phyloP scores from a whole-genome alignment of 2,113 vertebrate species.

The Pseudorectes ferrugineus region DNA sequence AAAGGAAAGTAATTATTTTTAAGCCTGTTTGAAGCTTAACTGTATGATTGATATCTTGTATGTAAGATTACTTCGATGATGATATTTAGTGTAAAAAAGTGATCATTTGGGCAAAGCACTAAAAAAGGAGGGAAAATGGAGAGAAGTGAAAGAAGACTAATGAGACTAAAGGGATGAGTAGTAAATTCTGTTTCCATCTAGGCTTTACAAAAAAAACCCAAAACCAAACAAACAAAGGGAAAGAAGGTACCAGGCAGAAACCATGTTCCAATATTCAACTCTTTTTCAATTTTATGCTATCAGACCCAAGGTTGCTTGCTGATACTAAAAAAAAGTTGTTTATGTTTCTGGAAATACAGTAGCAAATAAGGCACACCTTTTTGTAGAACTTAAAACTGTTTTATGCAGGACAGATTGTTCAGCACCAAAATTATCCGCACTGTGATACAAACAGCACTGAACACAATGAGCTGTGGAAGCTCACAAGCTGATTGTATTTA shows the following conservation, averaged over 20 bases:
- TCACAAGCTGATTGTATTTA: conserved; percentile 32
- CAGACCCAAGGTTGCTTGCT: neutral
- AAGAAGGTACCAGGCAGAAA: neutral
- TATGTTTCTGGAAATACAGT: neutral
- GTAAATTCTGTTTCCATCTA: neutral
- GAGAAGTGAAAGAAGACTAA: neutral
- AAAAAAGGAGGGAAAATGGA: neutral
- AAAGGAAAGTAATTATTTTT: neutral
- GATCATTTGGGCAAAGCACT: neutral
- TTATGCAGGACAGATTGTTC: neutral
- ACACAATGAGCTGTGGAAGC: conserved; percentile 1
- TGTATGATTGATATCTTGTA: neutral
- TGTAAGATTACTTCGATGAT: neutral
- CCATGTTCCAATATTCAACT: neutral
- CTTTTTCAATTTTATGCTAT: neutral
- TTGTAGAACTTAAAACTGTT: neutral
- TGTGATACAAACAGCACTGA: neutral
- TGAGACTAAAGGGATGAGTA: neutral
- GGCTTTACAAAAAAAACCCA: neutral
- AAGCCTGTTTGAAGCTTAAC: neutral
- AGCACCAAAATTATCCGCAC: neutral
- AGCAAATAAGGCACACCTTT: neutral
- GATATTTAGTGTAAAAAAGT: neutral
- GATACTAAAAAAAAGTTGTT: neutral
- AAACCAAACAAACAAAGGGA: neutral